phyloP scores from a whole-genome alignment of 2,113 vertebrate genomes.

The Malurus cyaneus region DNA sequence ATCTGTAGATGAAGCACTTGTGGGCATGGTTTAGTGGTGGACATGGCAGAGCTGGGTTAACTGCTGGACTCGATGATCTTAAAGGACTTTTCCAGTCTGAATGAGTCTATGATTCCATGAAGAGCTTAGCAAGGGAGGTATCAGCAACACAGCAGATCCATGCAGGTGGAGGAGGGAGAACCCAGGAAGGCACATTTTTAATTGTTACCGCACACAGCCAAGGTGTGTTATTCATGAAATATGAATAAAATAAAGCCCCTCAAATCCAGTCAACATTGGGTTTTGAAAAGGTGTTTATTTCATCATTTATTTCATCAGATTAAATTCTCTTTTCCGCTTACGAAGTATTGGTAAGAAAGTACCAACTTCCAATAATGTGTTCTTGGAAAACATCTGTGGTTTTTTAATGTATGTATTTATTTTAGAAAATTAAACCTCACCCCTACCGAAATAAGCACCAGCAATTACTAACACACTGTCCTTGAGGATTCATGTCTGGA shows the following conservation, averaged over 20 bases:
- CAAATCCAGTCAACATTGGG: neutral
- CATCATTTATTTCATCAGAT: neutral
- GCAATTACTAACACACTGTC: neutral
- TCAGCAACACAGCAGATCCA: neutral
- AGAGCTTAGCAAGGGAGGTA: neutral
- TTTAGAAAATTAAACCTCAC: neutral
- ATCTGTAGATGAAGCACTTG: fast-evolving
- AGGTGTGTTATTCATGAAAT: neutral
- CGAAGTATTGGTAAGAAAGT: neutral
- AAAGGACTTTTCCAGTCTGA: neutral
- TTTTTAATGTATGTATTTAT: neutral
- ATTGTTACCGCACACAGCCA: neutral
- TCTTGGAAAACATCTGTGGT: neutral
- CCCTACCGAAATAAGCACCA: neutral
- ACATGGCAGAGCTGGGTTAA: neutral
- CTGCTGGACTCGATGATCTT: fast-evolving
- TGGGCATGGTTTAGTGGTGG: neutral
- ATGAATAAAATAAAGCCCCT: neutral
- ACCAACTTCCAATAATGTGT: neutral
- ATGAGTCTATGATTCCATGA: neutral
- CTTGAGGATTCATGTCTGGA: neutral
- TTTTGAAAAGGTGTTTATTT: neutral
- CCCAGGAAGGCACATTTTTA: neutral
- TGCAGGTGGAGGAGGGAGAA: neutral
- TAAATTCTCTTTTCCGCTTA: neutral